Evolutionary conservation across 2,113 vertebrate genomes (phyloP).

Genomic region (Pantherophis guttatus): DNA sequence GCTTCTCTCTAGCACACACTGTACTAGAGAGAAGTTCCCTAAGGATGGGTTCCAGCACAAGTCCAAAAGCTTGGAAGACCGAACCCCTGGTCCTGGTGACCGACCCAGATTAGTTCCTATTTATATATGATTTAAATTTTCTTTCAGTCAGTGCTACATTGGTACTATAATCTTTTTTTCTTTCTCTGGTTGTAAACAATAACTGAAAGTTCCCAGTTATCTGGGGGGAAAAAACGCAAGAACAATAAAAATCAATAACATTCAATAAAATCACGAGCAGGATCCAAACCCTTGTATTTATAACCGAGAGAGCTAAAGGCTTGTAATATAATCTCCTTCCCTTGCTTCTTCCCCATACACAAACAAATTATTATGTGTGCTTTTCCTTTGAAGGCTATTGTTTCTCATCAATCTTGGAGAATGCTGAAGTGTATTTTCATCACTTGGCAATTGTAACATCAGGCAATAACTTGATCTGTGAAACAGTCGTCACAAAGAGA

Average conservation of each 20-base stretch:
- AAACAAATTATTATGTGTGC: background rate
- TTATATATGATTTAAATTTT: background rate
- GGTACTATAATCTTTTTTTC: background rate
- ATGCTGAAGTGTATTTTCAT: background rate
- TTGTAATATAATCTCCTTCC: background rate
- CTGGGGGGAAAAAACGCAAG: background rate
- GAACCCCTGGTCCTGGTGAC: background rate
- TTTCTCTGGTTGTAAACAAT: background rate
- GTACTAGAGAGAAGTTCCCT: background rate
- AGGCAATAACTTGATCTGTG: background rate
- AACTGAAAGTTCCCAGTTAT: background rate
- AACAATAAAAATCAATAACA: background rate
- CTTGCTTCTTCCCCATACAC: background rate
- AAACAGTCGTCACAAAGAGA: background rate
- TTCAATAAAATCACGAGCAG: background rate
- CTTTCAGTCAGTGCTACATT: background rate
- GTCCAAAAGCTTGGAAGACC: background rate
- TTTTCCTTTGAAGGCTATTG: conserved; percentile 57
- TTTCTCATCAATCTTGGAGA: conserved; percentile 61
- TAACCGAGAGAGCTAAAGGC: background rate
- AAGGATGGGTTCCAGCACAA: background rate
- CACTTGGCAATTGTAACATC: background rate
- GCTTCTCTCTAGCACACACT: background rate
- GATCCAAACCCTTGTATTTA: background rate
- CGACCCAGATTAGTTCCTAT: background rate